phyloP scores from a whole-genome alignment of 2,113 vertebrate genomes.

The Mirza zaza region DNA sequence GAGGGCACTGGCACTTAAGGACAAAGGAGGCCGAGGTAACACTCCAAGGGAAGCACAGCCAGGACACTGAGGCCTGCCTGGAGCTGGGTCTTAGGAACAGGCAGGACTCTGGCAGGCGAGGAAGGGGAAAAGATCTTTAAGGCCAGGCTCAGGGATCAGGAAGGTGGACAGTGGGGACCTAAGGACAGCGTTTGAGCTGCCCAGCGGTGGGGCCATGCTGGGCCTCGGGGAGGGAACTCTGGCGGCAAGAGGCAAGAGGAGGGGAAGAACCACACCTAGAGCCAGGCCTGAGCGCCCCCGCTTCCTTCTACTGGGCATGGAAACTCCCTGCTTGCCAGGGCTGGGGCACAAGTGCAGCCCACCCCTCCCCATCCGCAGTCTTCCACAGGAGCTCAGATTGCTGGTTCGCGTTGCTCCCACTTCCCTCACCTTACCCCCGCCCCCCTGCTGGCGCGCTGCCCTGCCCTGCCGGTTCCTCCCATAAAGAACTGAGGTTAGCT shows the following conservation, averaged over 20 bases:
- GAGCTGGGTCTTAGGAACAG: not conserved
- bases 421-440: not conserved
- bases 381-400: not conserved
- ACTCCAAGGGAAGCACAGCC: not conserved
- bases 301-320: not conserved
- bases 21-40: not conserved
- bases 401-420: not conserved
- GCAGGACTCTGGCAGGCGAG: not conserved
- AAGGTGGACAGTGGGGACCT: not conserved
- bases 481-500: not conserved
- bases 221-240: not conserved
- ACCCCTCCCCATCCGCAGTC: not conserved
- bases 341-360: not conserved
- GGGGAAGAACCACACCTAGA: not conserved
- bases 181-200: not conserved
- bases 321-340: not conserved
- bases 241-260: not conserved
- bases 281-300: too few species aligned
- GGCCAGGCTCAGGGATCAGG: not conserved
- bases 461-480: not conserved
- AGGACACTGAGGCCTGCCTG: not conserved
- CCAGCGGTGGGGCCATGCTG: not conserved
- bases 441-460: not conserved
- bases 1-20: not conserved
- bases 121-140: not conserved